A percentile compares a stretch with the other conserved stretches of the same genome.
phyloP scores from a whole-genome alignment of 2,113 vertebrate genomes.

The Mionectes macconnelli region DNA sequence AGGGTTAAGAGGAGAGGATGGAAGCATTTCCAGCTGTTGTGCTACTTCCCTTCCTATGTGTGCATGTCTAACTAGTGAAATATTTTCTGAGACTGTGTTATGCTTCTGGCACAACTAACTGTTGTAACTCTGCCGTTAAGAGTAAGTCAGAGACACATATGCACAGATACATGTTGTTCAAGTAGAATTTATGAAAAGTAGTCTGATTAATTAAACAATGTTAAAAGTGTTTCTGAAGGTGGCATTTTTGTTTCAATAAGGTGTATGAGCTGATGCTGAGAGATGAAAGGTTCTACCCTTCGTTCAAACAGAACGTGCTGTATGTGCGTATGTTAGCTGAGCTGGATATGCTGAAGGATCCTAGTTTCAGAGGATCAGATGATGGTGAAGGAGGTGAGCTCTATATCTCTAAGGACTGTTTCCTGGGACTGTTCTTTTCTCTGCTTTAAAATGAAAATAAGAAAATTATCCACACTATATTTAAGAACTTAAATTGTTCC shows the following conservation, averaged over 20 bases:
- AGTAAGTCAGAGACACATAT: background rate
- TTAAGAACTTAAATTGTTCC: background rate
- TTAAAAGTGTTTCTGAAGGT: background rate
- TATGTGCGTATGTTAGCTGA: constrained; percentile 98
- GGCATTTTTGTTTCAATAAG: constrained; percentile 70
- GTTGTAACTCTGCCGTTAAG: background rate
- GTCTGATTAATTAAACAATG: background rate
- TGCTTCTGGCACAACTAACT: background rate
- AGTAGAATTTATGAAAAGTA: background rate
- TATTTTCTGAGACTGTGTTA: background rate
- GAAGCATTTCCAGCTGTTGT: background rate
- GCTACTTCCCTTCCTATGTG: background rate
- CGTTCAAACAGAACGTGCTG: constrained; percentile 91
- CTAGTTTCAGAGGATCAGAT: constrained; percentile 95
- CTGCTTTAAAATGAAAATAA: background rate
- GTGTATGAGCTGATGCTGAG: constrained; percentile 96
- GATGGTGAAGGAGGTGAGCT: constrained; percentile 90
- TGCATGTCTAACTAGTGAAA: background rate
- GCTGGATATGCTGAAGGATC: constrained; percentile 98
- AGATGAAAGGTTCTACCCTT: constrained; percentile 94
- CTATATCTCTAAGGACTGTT: background rate
- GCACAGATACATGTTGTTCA: background rate
- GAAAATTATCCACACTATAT: background rate
- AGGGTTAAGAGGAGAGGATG: background rate
- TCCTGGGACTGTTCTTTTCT: background rate